Evolutionary conservation across 2,888 invertebrate species (phyloP).

Genomic region (Agrochola litura): DNA sequence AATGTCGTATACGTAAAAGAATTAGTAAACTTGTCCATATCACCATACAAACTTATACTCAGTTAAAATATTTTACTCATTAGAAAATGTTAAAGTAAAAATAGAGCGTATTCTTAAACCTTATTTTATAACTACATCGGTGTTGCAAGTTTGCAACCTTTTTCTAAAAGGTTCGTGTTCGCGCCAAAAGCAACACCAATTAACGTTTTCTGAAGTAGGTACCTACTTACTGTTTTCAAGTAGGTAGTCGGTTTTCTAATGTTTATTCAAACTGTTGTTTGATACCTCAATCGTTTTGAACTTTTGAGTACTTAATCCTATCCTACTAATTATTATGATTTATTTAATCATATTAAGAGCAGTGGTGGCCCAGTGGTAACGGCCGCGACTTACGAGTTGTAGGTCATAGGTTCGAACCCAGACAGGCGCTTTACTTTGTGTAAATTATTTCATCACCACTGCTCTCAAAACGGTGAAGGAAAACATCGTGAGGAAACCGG

Average conservation of each 20-base stretch:
- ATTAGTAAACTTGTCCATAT: background rate
- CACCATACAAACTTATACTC: background rate
- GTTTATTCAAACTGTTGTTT: background rate
- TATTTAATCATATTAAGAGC: too few species aligned
- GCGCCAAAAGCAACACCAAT: slow-evolving; percentile 63
- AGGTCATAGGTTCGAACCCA: too few species aligned
- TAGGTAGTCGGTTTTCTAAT: background rate
- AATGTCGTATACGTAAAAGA: background rate
- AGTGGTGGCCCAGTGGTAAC: too few species aligned
- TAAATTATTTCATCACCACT: too few species aligned
- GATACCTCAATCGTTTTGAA: background rate
- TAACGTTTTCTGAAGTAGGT: slow-evolving; percentile 31
- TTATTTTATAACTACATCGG: slow-evolving; percentile 5
- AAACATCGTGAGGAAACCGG: too few species aligned
- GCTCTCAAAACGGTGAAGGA: too few species aligned
- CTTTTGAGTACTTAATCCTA: background rate
- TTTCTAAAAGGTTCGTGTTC: slow-evolving; percentile 49
- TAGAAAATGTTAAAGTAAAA: slow-evolving; percentile 22
- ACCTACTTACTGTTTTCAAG: slow-evolving; percentile 5
- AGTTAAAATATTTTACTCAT: slow-evolving; percentile 15
- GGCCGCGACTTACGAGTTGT: too few species aligned
- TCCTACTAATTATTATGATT: too few species aligned
- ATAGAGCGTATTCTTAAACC: background rate
- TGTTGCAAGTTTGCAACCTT: slow-evolving; percentile 33
- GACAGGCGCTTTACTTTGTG: too few species aligned